Evolutionary conservation across 2,113 vertebrate genomes (phyloP).

Genomic region (Cyprinodon brontotheroides): DNA sequence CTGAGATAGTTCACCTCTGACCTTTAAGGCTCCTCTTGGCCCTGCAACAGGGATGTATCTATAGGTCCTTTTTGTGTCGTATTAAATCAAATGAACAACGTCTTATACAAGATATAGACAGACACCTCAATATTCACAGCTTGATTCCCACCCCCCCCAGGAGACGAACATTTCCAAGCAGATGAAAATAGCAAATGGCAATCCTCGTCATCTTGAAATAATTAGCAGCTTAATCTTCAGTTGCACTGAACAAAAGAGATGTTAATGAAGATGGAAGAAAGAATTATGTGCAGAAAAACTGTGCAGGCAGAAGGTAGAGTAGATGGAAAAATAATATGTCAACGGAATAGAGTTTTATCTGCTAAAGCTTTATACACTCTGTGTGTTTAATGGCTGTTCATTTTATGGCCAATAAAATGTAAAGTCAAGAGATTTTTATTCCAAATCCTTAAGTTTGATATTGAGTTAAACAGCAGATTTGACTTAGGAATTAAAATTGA

Average conservation of each 20-base stretch:
- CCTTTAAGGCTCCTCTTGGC: conserved; percentile 58
- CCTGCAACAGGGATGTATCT: conserved; percentile 53
- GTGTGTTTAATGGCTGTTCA: conserved; percentile 19
- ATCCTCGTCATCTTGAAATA: conserved; percentile 48
- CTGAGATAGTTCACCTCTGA: conserved; percentile 63
- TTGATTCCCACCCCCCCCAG: conserved; percentile 55
- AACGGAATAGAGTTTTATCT: conserved; percentile 16
- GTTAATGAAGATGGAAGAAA: conserved; percentile 26
- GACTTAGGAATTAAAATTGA: conserved; percentile 31
- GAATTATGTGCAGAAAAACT: conserved; percentile 16
- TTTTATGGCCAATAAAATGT: conserved; percentile 40
- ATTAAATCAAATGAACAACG: conserved; percentile 74
- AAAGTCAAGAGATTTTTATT: conserved; percentile 42
- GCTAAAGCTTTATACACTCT: conserved; percentile 2
- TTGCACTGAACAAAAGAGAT: conserved; percentile 44
- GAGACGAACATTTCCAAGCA: conserved; percentile 59
- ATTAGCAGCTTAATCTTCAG: conserved; percentile 69
- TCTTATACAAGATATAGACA: conserved; percentile 75
- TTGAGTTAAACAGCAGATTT: conserved; percentile 20
- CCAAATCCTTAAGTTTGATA: conserved; percentile 45
- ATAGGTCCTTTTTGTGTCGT: conserved; percentile 72
- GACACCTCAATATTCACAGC: conserved; percentile 71
- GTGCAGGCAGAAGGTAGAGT: conserved; percentile 21
- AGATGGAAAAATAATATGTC: conserved; percentile 14
- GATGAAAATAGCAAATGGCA: conserved; percentile 57